Conservation (phyloP, 2,113 vertebrate species). For the Salminus brasiliensis region DNA sequence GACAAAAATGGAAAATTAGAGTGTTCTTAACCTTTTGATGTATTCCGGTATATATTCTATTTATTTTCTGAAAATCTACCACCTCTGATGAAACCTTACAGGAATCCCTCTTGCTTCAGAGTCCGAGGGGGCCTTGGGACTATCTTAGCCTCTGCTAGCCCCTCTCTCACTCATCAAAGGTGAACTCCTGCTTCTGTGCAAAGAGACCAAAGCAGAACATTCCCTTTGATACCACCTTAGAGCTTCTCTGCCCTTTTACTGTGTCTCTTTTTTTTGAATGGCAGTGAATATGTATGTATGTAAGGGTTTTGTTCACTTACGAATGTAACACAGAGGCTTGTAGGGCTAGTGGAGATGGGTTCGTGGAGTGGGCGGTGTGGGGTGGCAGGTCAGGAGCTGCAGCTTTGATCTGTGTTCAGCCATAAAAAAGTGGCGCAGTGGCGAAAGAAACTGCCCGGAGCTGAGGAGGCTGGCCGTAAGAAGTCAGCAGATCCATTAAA, state of each 20-base stretch:
- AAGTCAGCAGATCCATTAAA: constrained; percentile 57
- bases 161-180: constrained; percentile 41
- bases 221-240: constrained; percentile 31
- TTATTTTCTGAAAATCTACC: too few relatives aligned
- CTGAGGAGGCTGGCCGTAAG: constrained; percentile 11
- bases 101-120: neutral
- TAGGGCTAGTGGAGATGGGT: constrained; percentile 12
- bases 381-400: neutral
- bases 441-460: constrained; percentile 43
- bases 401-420: constrained; percentile 22
- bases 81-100: neutral
- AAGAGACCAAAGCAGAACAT: constrained; percentile 18
- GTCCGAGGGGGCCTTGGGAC: neutral
- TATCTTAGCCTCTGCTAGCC: constrained; percentile 21
- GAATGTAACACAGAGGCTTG: neutral
- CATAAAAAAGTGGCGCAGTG: constrained; percentile 20
- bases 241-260: neutral
- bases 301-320: constrained; percentile 20
- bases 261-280: constrained; percentile 18
- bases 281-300: constrained; percentile 3
- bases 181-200: constrained; percentile 44
- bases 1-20: too few relatives aligned
- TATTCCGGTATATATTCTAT: too few relatives aligned
- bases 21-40: too few relatives aligned
- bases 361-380: neutral